Conservation (phyloP, 2,797 vertebrate species). For the Danionella dracula region DNA sequence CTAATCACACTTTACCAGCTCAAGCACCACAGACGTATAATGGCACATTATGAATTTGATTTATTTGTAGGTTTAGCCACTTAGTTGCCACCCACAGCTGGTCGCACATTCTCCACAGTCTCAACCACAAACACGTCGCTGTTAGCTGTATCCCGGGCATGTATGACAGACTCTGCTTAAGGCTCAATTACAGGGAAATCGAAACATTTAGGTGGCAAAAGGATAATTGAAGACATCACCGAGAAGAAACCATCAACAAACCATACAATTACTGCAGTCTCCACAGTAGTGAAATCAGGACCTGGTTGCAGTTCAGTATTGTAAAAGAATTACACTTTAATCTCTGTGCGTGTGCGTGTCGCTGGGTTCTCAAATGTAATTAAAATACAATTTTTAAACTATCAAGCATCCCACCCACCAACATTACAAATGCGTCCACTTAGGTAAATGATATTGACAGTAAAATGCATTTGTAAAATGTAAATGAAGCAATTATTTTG, state of each 20-base stretch:
- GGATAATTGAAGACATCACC: slow-evolving; percentile 27
- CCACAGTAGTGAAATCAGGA: neutral
- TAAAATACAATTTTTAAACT: too few relatives aligned
- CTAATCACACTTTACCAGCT: neutral
- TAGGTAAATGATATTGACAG: too few relatives aligned
- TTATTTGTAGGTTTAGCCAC: slow-evolving; percentile 33
- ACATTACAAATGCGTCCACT: too few relatives aligned
- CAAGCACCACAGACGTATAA: slow-evolving; percentile 18
- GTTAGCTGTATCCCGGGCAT: slow-evolving; percentile 27
- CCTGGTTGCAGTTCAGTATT: slow-evolving; percentile 15
- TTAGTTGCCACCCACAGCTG: slow-evolving; percentile 37
- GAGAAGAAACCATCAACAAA: neutral
- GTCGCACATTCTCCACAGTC: slow-evolving; percentile 34
- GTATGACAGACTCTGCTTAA: slow-evolving; percentile 15
- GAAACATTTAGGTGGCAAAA: slow-evolving; percentile 13
- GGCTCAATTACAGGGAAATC: slow-evolving; percentile 35
- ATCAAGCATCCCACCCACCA: too few relatives aligned
- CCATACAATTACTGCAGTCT: slow-evolving; percentile 1
- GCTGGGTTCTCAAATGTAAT: too few relatives aligned
- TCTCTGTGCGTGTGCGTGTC: too few relatives aligned
- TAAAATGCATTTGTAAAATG: too few relatives aligned
- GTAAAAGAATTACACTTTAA: too few relatives aligned
- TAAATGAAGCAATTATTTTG: too few relatives aligned
- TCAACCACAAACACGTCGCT: slow-evolving; percentile 17
- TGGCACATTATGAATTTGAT: slow-evolving; percentile 34